Evolutionary conservation across 2,888 invertebrate genomes (phyloP), one percentile per base, ranked within the genome.

Genomic region (Drosophila nr. perissopoda): DNA sequence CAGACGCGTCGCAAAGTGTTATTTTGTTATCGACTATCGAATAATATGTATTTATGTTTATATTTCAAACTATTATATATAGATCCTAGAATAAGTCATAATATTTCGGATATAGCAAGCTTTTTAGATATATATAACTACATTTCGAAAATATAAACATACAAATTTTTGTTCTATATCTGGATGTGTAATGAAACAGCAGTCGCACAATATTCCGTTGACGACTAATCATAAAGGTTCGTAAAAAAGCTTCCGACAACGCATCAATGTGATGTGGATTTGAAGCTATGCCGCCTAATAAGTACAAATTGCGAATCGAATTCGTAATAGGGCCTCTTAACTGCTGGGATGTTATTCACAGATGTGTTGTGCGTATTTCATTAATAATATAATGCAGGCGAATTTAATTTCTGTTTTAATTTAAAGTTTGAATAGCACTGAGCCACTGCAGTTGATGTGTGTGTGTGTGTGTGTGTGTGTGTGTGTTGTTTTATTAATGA

Each of bases 341-440:
- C 13, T 42, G 21, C 13, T 7, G 1, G 7, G 13, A 16, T 68
- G 71, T 88, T 86, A 83, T 86, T 89, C 89, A 85, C 83, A 83
- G 81, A 76, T 73, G 73, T 72, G 77, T 75, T 82, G 29, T 71
- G 58, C 73, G 67, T 73, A 78, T 89, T 85, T 78, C 4, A 83
- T 86, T 83, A 80, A 86, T 83, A 86, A 86, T 80, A 86, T 89
- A 83, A 83, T 90, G 90, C 81, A 75, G 69, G 80, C 68, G 62
- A 56, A 66, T 70, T 59, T 69, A 70, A 69, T 65, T 65, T 60
- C 2, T 25, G 57, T 31, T 21, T 42, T 33, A 75, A 66, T 75
- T 77, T 80, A 72, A 84, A 74, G 69, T 84, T 72, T 75, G 54
- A 76, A 57, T 65, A 64, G 62, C 68, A 69, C 42, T 59, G 70